phyloP scores from a whole-genome alignment of 2,888 invertebrate species.

The Agrochola macilenta region DNA sequence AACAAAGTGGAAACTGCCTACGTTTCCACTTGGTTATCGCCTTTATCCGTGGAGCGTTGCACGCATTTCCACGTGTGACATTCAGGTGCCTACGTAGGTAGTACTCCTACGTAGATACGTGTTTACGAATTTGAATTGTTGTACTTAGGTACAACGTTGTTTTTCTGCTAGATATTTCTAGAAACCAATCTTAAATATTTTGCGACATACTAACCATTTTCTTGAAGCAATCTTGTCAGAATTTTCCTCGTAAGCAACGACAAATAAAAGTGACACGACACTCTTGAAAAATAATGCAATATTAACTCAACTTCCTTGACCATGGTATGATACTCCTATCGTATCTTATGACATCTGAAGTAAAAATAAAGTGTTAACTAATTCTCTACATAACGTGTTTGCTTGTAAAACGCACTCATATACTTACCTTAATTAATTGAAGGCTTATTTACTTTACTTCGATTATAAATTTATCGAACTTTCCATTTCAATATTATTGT shows the following conservation, averaged over 20 bases:
- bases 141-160: background rate
- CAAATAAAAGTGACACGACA: background rate
- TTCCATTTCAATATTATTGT: slow-evolving; percentile 21
- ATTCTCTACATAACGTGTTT: background rate
- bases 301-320: background rate
- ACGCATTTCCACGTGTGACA: slow-evolving; percentile 10
- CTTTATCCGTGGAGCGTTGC: slow-evolving; percentile 14
- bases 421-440: background rate
- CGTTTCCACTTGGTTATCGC: slow-evolving; percentile 18
- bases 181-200: background rate
- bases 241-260: background rate
- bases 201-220: background rate
- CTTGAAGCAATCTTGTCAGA: background rate
- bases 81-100: background rate
- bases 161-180: slow-evolving; percentile 7
- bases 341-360: background rate
- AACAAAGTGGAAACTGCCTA: slow-evolving; percentile 30
- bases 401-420: background rate
- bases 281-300: background rate
- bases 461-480: slow-evolving; percentile 20
- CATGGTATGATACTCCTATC: background rate
- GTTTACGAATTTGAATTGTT: slow-evolving; percentile 14
- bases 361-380: background rate
- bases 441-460: slow-evolving; percentile 5
- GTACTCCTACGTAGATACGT: slow-evolving; percentile 18